These are phyloP conservation scores for Zaprionus lineosus DNA, from an alignment of 2,888 invertebrate genomes.

Conservation along the genomic window DNA sequence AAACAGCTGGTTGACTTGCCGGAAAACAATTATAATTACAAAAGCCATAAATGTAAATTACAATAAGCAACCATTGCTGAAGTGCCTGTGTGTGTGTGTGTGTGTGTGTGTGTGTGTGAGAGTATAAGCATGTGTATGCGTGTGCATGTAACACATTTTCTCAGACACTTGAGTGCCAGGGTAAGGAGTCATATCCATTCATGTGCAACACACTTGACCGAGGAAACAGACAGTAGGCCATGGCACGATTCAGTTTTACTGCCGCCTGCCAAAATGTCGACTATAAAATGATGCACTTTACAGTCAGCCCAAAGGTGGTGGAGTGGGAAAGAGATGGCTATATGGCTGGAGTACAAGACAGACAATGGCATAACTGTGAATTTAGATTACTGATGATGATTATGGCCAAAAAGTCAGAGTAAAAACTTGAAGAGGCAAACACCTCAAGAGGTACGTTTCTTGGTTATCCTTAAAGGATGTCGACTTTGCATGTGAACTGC, in stretches of 20 bases:
- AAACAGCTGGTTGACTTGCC: constrained; percentile 17
- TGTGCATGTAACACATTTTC: neutral
- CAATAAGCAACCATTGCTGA: constrained; percentile 21
- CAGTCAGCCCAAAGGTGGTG: constrained; percentile 44
- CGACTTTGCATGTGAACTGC: too few species aligned
- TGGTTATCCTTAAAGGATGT: constrained; percentile 61
- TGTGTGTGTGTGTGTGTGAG: neutral
- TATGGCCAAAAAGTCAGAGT: constrained; percentile 36
- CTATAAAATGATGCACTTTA: constrained; percentile 58
- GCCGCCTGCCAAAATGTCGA: constrained; percentile 53
- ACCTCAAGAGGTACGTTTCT: constrained; percentile 53
- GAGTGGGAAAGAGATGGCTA: neutral
- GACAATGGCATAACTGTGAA: constrained; percentile 65
- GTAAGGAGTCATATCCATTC: constrained; percentile 39
- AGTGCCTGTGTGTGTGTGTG: neutral
- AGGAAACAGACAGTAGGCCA: constrained; percentile 8
- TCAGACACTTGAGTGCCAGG: neutral
- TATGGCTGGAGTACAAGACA: neutral
- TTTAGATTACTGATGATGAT: constrained; percentile 74
- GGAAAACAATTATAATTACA: constrained; percentile 65
- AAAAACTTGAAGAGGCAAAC: constrained; percentile 21
- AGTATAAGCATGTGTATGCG: neutral
- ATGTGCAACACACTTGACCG: constrained; percentile 36
- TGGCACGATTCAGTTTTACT: constrained; percentile 30
- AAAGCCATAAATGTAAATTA: constrained; percentile 68